These are phyloP conservation scores for Eupithecia dodoneata DNA, from an alignment of 2,888 invertebrate species.

Conservation along the genomic window DNA sequence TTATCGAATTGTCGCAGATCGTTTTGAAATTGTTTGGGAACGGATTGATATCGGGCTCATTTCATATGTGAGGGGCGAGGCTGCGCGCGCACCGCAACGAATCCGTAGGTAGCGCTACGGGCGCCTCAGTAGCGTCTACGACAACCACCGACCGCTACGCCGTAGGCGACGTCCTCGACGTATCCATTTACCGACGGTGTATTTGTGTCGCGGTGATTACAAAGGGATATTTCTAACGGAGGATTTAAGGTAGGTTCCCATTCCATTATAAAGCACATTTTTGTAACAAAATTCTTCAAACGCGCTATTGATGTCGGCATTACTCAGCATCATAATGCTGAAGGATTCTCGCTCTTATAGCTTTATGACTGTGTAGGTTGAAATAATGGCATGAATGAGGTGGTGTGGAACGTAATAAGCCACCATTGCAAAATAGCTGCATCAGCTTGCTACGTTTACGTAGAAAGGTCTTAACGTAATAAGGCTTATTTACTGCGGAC, in stretches of 20 bases:
- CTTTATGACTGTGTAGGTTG: slow-evolving; percentile 35
- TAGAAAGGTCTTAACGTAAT: slow-evolving; percentile 10
- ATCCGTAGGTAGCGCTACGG: slow-evolving; percentile 69
- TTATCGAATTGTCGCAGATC: slow-evolving; percentile 66
- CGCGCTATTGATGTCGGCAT: slow-evolving; percentile 30
- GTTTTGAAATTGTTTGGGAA: slow-evolving; percentile 68
- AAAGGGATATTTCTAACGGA: slow-evolving; percentile 48
- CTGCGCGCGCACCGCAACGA: slow-evolving; percentile 77
- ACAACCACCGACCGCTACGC: slow-evolving; percentile 70
- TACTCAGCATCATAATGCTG: slow-evolving; percentile 28
- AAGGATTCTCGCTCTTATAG: slow-evolving; percentile 42
- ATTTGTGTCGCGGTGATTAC: slow-evolving; percentile 61
- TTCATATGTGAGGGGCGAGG: slow-evolving; percentile 78
- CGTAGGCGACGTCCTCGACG: slow-evolving; percentile 58
- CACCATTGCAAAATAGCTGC: slow-evolving; percentile 31
- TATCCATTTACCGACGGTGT: slow-evolving; percentile 47
- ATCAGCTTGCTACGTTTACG: slow-evolving; percentile 27
- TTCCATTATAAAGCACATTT: slow-evolving; percentile 10
- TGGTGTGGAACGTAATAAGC: slow-evolving; percentile 33
- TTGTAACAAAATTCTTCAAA: slow-evolving; percentile 10
- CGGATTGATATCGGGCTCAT: slow-evolving; percentile 80
- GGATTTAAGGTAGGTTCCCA: slow-evolving; percentile 50
- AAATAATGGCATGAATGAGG: slow-evolving; percentile 40
- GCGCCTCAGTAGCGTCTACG: slow-evolving; percentile 76
- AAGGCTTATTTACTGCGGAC: slow-evolving; percentile 6